phyloP scores from a whole-genome alignment of 2,888 invertebrate species.

The Stenodera caucasica region DNA sequence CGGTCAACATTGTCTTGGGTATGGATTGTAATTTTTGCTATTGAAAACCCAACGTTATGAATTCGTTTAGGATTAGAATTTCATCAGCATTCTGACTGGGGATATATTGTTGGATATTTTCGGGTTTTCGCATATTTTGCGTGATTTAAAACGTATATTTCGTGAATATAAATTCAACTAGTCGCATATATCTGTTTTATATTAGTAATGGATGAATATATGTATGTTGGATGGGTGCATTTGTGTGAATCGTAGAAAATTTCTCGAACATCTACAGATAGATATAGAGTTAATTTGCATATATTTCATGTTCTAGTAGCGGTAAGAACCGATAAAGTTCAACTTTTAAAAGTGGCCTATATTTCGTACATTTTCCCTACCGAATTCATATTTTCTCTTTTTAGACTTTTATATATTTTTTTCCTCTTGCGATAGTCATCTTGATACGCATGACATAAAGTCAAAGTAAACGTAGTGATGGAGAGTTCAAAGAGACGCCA shows the following conservation, averaged over 20 bases:
- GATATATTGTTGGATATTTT: neutral
- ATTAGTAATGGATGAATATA: conserved; percentile 30
- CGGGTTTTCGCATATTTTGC: conserved; percentile 3
- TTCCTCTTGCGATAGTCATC: neutral
- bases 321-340: neutral
- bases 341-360: neutral
- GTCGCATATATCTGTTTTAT: neutral
- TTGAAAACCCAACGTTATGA: neutral
- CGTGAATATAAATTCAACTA: neutral
- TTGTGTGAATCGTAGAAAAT: neutral
- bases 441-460: neutral
- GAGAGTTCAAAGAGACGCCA: neutral
- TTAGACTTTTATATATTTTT: neutral
- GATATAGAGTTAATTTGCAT: conserved; percentile 1
- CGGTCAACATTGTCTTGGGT: too few species aligned
- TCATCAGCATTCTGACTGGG: neutral
- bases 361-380: neutral
- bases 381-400: neutral
- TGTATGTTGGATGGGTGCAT: conserved; percentile 22
- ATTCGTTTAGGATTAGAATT: neutral
- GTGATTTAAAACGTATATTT: neutral
- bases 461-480: neutral
- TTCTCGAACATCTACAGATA: neutral
- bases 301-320: neutral
- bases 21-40: too few species aligned